A percentile compares a stretch with the other conserved stretches of the same genome.
phyloP scores from a whole-genome alignment of 2,797 vertebrate species.

The Tiaroga cobitis region DNA sequence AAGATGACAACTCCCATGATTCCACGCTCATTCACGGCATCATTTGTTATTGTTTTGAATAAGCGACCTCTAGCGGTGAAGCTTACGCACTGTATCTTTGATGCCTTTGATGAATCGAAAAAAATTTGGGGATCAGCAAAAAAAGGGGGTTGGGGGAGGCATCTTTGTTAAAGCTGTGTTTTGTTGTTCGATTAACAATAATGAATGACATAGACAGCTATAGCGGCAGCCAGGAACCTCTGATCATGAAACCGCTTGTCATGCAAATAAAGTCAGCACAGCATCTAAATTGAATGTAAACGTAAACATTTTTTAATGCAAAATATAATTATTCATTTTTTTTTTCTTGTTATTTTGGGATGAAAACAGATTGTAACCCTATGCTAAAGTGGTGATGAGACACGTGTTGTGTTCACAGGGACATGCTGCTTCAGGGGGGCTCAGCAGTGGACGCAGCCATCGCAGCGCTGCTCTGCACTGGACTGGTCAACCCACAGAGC shows the following conservation, averaged over 20 bases:
- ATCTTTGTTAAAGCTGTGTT: no score
- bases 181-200: no score
- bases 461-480: constrained; percentile 89
- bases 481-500: constrained; percentile 91
- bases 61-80: no score
- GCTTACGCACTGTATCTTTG: no score
- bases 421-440: constrained; percentile 82
- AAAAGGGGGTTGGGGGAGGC: no score
- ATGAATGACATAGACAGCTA: no score
- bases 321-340: not conserved
- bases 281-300: not conserved
- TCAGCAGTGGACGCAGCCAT: constrained; percentile 92
- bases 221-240: no score
- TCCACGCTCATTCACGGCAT: no score
- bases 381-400: not conserved
- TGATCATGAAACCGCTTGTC: not conserved
- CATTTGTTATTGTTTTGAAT: no score
- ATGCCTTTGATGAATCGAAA: no score
- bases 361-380: not conserved
- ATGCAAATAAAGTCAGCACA: not conserved
- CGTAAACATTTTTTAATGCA: not conserved
- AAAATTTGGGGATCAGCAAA: no score
- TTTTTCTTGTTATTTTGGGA: not conserved
- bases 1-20: no score
- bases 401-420: constrained; percentile 68